These are phyloP conservation scores for Drosophila anceps DNA, from an alignment of 2,888 invertebrate genomes.

Conservation along the genomic window DNA sequence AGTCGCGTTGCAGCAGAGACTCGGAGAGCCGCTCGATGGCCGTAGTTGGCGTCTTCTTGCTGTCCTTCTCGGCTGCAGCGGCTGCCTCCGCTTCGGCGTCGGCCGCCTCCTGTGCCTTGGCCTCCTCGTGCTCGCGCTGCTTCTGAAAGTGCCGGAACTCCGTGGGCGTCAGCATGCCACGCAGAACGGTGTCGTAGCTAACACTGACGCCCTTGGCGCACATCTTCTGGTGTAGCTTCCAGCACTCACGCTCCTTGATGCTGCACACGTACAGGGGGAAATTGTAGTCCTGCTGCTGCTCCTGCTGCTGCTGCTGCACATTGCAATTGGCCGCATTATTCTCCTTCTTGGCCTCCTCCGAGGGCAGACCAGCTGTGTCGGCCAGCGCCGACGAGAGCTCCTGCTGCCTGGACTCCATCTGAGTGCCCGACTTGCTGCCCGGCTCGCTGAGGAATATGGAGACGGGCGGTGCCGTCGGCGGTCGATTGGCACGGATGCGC, in stretches of 20 bases:
- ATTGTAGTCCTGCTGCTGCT: constrained; percentile 68
- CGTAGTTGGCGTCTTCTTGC: constrained; percentile 56
- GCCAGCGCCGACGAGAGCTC: constrained; percentile 5
- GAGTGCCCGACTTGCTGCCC: constrained; percentile 31
- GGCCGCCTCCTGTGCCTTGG: constrained; percentile 77
- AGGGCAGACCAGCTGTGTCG: not conserved
- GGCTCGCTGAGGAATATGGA: constrained; percentile 80
- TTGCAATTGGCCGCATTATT: constrained; percentile 68
- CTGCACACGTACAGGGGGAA: constrained; percentile 86
- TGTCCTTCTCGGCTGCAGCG: constrained; percentile 45
- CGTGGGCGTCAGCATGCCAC: constrained; percentile 90
- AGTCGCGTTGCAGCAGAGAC: constrained; percentile 73
- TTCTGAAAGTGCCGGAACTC: constrained; percentile 89
- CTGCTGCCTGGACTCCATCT: constrained; percentile 39
- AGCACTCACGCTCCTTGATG: constrained; percentile 88
- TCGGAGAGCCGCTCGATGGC: constrained; percentile 78
- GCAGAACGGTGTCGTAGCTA: constrained; percentile 89
- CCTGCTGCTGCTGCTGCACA: constrained; percentile 47
- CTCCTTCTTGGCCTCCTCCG: constrained; percentile 70
- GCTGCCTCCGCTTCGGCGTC: constrained; percentile 66
- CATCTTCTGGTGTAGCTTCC: constrained; percentile 90
- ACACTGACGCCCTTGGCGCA: constrained; percentile 89
- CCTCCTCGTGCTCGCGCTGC: constrained; percentile 83
- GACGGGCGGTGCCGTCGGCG: constrained; percentile 84
- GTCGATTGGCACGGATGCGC: constrained; percentile 83